Evolutionary conservation across 2,888 invertebrate genomes (phyloP).

Genomic region (Philhelius pedissequus): DNA sequence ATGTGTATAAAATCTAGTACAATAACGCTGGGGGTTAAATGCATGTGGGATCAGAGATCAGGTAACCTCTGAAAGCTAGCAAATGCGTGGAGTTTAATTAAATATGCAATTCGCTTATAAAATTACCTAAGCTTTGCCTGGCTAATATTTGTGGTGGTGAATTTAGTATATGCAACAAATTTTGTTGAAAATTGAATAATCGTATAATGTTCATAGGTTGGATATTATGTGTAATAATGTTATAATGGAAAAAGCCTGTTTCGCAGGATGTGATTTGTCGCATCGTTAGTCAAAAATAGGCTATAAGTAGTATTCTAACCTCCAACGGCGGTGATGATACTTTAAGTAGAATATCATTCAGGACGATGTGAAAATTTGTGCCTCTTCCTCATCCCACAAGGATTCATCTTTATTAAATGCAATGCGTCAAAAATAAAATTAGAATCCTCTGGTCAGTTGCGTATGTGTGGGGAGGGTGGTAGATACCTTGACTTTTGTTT

Average conservation of each 20-base stretch:
- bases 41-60: background rate
- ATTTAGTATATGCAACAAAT: background rate
- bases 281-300: background rate
- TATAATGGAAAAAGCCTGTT: too few species aligned
- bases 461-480: too few species aligned
- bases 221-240: background rate
- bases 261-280: background rate
- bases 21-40: background rate
- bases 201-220: background rate
- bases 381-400: too few species aligned
- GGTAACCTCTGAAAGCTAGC: background rate
- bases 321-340: too few species aligned
- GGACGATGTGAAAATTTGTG: too few species aligned
- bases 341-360: too few species aligned
- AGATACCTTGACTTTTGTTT: too few species aligned
- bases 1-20: background rate
- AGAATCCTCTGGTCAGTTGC: too few species aligned
- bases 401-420: too few species aligned
- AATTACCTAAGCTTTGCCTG: too few species aligned
- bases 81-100: constrained; percentile 1
- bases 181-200: background rate
- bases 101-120: background rate
- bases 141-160: background rate
- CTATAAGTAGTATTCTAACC: too few species aligned
- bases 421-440: too few species aligned